phyloP scores from a whole-genome alignment of 2,113 vertebrate species.

The Neopipo cinnamomea region DNA sequence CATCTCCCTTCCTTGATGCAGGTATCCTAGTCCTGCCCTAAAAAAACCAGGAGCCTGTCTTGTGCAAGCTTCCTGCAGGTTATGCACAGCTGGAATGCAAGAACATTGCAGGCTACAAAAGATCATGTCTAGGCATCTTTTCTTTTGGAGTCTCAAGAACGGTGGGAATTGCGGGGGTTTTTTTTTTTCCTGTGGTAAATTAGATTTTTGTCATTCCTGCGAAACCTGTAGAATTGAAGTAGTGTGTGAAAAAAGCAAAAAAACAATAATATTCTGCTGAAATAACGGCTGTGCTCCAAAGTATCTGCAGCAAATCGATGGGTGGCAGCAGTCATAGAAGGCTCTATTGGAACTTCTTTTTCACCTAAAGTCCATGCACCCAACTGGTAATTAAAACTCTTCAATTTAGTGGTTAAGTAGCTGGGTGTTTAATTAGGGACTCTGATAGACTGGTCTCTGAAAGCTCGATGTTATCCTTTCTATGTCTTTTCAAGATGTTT shows the following conservation, averaged over 20 bases:
- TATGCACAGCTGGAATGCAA: constrained; percentile 68
- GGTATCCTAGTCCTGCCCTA: constrained; percentile 45
- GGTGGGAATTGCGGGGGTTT: constrained; percentile 21
- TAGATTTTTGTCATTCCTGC: constrained; percentile 60
- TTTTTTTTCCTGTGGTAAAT: constrained; percentile 23
- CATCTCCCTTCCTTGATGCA: constrained; percentile 54
- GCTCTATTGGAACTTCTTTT: constrained; percentile 60
- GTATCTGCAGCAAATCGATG: neutral
- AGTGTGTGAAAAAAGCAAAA: neutral
- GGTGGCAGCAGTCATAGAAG: constrained; percentile 36
- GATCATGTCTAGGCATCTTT: constrained; percentile 53
- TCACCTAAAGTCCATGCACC: constrained; percentile 56
- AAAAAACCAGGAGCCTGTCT: constrained; percentile 34
- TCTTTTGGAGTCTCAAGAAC: constrained; percentile 57
- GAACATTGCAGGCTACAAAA: constrained; percentile 58
- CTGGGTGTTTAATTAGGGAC: constrained; percentile 58
- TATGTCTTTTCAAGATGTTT: constrained; percentile 49
- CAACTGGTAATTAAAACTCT: constrained; percentile 9
- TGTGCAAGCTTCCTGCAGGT: constrained; percentile 54
- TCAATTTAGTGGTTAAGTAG: constrained; percentile 43
- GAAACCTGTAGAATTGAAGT: constrained; percentile 52
- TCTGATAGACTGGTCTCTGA: constrained; percentile 7
- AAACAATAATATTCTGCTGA: neutral
- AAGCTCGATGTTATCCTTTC: constrained; percentile 49
- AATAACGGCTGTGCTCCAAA: constrained; percentile 37